A percentile compares a stretch with the other conserved stretches of the same genome.
Conservation (phyloP, 2,888 invertebrate genomes). For the Tethea ocularis region DNA sequence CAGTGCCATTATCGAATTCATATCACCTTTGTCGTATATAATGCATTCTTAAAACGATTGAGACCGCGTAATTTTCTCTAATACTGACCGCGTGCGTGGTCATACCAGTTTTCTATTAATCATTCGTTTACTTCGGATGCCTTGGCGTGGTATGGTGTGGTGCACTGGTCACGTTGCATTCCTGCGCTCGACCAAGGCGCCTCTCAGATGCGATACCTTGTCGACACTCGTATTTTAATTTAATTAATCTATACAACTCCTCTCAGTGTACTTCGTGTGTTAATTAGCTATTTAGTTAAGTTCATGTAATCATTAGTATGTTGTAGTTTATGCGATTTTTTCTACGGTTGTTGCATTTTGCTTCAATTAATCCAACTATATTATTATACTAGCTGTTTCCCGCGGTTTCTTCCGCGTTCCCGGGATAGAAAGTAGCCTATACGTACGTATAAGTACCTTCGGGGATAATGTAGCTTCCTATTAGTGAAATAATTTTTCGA, state of each 20-base stretch:
- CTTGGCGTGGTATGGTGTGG: slow-evolving; percentile 27
- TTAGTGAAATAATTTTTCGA: no score
- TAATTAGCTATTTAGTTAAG: not conserved
- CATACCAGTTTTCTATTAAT: slow-evolving; percentile 66
- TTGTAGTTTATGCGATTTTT: no score
- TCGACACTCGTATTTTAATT: slow-evolving; percentile 21
- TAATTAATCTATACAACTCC: slow-evolving; percentile 18
- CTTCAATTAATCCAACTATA: no score
- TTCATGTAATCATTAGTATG: not conserved
- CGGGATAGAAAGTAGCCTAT: no score
- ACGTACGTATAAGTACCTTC: no score
- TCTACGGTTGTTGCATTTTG: no score
- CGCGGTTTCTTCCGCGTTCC: no score
- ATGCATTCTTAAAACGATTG: slow-evolving; percentile 12
- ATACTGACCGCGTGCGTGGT: slow-evolving; percentile 21
- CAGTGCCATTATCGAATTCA: no score
- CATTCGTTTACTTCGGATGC: slow-evolving; percentile 32
- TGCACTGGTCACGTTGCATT: slow-evolving; percentile 39
- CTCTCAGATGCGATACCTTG: slow-evolving; percentile 16
- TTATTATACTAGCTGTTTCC: no score
- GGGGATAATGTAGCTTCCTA: no score
- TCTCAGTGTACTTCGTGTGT: not conserved
- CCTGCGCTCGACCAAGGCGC: slow-evolving; percentile 20
- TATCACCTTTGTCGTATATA: no score
- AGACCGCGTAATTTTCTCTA: slow-evolving; percentile 3